Evolutionary conservation across 2,113 vertebrate genomes (phyloP).

Genomic region (Crotalus viridis): DNA sequence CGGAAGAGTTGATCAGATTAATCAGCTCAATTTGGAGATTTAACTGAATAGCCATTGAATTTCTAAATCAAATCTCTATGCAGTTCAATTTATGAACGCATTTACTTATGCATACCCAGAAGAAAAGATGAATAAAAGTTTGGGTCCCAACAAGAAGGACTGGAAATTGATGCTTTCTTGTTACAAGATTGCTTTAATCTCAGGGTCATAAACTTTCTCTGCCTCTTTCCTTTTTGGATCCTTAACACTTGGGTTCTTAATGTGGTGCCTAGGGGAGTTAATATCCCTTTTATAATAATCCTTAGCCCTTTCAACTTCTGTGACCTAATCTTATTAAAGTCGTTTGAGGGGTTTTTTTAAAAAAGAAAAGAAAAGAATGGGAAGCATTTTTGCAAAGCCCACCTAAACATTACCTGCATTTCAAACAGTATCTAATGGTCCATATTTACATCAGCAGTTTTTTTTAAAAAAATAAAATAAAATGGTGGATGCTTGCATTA

Average conservation of each 20-base stretch:
- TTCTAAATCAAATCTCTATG: background rate
- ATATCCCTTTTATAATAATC: background rate
- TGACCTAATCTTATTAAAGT: background rate
- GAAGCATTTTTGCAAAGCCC: background rate
- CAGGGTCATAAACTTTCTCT: background rate
- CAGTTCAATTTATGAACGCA: background rate
- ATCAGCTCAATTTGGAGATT: background rate
- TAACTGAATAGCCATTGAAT: background rate
- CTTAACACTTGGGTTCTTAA: background rate
- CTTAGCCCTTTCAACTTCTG: background rate
- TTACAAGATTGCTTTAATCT: background rate
- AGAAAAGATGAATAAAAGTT: background rate
- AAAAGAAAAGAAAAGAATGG: background rate
- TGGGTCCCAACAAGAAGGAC: background rate
- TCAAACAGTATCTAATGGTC: background rate
- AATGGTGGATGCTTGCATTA: background rate
- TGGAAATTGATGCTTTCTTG: background rate
- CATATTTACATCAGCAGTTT: background rate
- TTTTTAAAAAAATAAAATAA: background rate
- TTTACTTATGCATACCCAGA: background rate
- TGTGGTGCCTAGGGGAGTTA: background rate
- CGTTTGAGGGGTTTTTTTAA: background rate
- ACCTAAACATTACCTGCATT: background rate
- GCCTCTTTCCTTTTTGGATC: background rate
- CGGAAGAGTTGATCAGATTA: background rate